Conservation (phyloP, 2,113 vertebrate genomes). For the Pardalotus punctatus region DNA sequence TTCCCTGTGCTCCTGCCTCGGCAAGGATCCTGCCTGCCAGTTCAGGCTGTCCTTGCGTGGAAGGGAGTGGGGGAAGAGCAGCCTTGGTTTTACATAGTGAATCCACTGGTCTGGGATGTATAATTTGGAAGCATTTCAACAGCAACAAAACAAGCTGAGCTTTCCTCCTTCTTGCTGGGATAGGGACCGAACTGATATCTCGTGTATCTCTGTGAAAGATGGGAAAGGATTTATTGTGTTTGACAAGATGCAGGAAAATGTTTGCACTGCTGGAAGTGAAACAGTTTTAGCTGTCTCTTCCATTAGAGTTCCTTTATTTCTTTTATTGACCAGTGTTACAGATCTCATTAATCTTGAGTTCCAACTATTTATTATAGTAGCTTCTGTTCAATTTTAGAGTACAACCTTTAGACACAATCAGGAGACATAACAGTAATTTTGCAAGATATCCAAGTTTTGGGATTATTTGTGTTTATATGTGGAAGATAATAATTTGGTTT, state of each 20-base stretch:
- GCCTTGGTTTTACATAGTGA: background rate
- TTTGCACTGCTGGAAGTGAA: background rate
- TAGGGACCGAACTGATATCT: background rate
- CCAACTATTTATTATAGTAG: background rate
- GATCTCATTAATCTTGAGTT: background rate
- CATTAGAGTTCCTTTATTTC: background rate
- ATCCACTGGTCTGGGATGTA: background rate
- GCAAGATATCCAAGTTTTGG: background rate
- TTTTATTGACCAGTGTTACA: background rate
- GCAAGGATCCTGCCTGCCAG: background rate
- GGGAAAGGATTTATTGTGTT: background rate
- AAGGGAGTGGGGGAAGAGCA: background rate
- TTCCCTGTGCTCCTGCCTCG: background rate
- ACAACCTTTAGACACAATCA: background rate
- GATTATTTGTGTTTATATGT: background rate
- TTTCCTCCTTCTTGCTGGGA: background rate
- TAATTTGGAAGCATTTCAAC: background rate
- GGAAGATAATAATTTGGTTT: background rate
- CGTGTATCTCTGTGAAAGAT: background rate
- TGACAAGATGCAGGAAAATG: background rate
- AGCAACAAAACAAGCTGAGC: background rate
- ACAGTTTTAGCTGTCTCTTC: background rate
- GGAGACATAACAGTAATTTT: background rate
- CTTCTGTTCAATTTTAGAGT: background rate
- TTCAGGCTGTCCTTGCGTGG: background rate